These are phyloP conservation scores for Choristoneura rosaceana DNA, from an alignment of 2,888 invertebrate genomes.

Conservation along the genomic window DNA sequence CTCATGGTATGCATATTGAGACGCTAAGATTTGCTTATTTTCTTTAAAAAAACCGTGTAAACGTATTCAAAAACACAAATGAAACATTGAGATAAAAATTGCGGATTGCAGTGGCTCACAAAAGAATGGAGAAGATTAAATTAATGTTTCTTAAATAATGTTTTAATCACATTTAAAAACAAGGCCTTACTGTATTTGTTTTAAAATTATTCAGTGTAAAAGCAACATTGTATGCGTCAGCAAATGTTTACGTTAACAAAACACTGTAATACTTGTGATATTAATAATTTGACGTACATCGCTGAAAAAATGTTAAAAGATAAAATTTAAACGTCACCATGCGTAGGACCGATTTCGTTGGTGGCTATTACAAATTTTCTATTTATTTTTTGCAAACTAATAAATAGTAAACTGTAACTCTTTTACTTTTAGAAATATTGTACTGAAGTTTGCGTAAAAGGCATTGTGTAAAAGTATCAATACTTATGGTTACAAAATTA, in stretches of 20 bases:
- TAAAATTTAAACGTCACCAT: no score
- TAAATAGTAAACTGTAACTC: no score
- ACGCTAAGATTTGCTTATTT: not conserved
- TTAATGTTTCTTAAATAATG: not conserved
- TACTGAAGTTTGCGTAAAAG: no score
- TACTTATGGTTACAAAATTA: no score
- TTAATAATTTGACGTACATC: not conserved
- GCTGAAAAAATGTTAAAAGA: not conserved
- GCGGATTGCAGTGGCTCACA: not conserved
- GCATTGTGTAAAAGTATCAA: no score
- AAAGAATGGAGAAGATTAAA: not conserved
- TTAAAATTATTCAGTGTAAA: not conserved
- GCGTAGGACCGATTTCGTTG: no score
- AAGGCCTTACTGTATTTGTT: not conserved
- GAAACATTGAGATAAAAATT: not conserved
- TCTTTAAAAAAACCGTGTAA: not conserved
- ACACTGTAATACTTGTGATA: not conserved
- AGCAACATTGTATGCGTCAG: not conserved
- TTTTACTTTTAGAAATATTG: no score
- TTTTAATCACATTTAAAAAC: not conserved
- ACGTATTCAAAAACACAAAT: not conserved
- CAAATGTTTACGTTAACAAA: conserved; percentile 1
- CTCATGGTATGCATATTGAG: no score
- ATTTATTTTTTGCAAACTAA: no score
- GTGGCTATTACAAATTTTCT: no score